Evolutionary conservation across 2,888 invertebrate genomes (phyloP).

Genomic region (Copidosoma aretas): DNA sequence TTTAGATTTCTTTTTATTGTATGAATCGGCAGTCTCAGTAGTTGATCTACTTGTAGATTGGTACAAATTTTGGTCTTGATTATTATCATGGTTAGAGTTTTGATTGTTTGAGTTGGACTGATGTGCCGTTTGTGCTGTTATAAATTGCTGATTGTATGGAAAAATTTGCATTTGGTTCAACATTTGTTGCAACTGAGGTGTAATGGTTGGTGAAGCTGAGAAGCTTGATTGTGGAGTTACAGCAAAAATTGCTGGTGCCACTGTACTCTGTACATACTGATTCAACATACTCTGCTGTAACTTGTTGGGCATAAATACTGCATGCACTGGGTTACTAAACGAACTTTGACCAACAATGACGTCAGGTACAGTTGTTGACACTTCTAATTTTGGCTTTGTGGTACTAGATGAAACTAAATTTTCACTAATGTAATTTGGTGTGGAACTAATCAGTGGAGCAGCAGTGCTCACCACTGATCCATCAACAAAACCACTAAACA

Average conservation of each 20-base stretch:
- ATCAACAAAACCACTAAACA: slow-evolving; percentile 53
- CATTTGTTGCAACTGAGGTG: slow-evolving; percentile 42
- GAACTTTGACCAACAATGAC: slow-evolving; percentile 57
- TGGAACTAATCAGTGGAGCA: slow-evolving; percentile 47
- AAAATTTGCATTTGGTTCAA: slow-evolving; percentile 38
- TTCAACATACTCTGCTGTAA: slow-evolving; percentile 31
- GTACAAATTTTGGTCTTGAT: slow-evolving; percentile 46
- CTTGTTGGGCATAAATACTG: slow-evolving; percentile 48
- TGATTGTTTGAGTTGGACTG: slow-evolving; percentile 43
- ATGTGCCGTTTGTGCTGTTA: slow-evolving; percentile 50
- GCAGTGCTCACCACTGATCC: slow-evolving; percentile 50
- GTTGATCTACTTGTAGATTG: slow-evolving; percentile 39
- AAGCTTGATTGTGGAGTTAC: slow-evolving; percentile 44
- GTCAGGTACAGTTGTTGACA: slow-evolving; percentile 51
- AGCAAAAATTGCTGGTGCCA: slow-evolving; percentile 34
- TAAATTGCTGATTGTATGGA: slow-evolving; percentile 41
- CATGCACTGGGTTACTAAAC: slow-evolving; percentile 52
- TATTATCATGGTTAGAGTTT: slow-evolving; percentile 44
- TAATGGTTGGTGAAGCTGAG: slow-evolving; percentile 40
- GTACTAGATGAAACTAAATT: slow-evolving; percentile 31
- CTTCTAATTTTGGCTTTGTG: slow-evolving; percentile 42
- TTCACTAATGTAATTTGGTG: slow-evolving; percentile 37
- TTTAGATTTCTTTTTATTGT: slow-evolving; percentile 39
- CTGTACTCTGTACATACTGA: slow-evolving; percentile 35
- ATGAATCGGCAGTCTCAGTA: slow-evolving; percentile 39